Evolutionary conservation across 2,797 vertebrate genomes (phyloP), one percentile per base, ranked within the genome.

Genomic region (Sebastes cheni): DNA sequence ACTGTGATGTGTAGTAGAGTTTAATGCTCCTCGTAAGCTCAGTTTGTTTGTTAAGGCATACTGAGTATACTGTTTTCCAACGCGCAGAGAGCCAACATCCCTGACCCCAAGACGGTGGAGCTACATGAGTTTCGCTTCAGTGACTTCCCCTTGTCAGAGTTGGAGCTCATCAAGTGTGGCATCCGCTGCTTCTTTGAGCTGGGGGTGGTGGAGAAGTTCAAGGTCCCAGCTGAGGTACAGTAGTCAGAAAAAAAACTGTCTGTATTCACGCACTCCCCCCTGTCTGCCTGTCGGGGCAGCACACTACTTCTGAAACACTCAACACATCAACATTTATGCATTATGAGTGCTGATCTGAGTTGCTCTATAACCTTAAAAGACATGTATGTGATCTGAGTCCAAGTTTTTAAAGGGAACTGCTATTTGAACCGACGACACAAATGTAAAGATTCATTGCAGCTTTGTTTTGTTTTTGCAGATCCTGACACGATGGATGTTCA

Each of bases 401-500:
- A 14, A 72, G 32, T 6, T 39, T 65, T 65, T n/a, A 32, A 61
- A 20, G 10, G 29, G 59, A 23, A 25, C 42, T 67, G 39, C 64
- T 4, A 4, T 27, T 59, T 46, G 13, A 32, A 11, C 29, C 9
- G 10, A 30, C 1, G 4, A 50, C 20, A 65, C 22, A 39, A 56
- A 18, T 22, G 2, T 18, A 72, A 67, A 36, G 18, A 54, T 6
- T 64, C 9, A n/a, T 18, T 3, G 10, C 27, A 27, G 39, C 10
- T 75, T 13, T 62, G 7, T 60, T 27, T 59, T 50, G 6, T 25
- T 39, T 32, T 22, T 22, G 8, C 70, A 99, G 98, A 96, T 96
- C 58, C 94, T 99, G 61, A 98, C 97, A 64, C 96, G 96, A 82
- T 99, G 97, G 98, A 98, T 99, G 97, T 98, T 96, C 91, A 99